A percentile compares a stretch with the other conserved stretches of the same genome.
phyloP scores from a whole-genome alignment of 2,888 invertebrate genomes.

The Heptascelio sp. region DNA sequence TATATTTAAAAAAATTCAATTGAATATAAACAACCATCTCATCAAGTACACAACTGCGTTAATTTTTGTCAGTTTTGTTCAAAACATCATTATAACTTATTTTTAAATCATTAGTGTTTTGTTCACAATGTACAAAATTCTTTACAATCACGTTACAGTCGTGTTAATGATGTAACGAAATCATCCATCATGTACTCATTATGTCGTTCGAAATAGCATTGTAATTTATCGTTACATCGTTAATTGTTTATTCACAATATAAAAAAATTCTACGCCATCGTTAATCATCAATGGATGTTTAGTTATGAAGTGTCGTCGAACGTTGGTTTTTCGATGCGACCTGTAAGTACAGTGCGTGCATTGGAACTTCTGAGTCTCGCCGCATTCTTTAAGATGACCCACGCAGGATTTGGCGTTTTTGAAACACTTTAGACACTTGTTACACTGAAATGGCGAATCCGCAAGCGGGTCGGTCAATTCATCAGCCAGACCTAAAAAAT shows the following conservation, averaged over 20 bases:
- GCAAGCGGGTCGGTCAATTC: conserved; percentile 23
- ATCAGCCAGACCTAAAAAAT: conserved; percentile 52
- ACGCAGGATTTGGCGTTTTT: conserved; percentile 67
- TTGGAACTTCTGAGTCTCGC: conserved; percentile 68
- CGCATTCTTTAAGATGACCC: conserved; percentile 71
- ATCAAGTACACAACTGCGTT: no score
- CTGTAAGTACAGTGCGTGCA: conserved; percentile 72
- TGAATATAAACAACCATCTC: no score
- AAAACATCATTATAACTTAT: no score
- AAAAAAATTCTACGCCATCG: conserved; percentile 24
- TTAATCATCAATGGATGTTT: conserved; percentile 60
- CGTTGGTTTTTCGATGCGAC: conserved; percentile 71
- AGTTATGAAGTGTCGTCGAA: conserved; percentile 67
- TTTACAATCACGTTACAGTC: no score
- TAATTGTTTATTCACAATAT: conserved; percentile 8
- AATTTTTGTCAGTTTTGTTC: no score
- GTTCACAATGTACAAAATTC: no score
- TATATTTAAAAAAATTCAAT: no score
- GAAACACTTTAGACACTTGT: conserved; percentile 72
- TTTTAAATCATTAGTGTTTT: no score
- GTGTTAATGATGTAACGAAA: no score
- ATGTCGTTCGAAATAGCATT: no score
- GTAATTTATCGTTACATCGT: no score
- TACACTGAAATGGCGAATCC: conserved; percentile 67
- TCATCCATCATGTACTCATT: no score